phyloP scores from a whole-genome alignment of 2,888 invertebrate species.

The Plagodis pulveraria region DNA sequence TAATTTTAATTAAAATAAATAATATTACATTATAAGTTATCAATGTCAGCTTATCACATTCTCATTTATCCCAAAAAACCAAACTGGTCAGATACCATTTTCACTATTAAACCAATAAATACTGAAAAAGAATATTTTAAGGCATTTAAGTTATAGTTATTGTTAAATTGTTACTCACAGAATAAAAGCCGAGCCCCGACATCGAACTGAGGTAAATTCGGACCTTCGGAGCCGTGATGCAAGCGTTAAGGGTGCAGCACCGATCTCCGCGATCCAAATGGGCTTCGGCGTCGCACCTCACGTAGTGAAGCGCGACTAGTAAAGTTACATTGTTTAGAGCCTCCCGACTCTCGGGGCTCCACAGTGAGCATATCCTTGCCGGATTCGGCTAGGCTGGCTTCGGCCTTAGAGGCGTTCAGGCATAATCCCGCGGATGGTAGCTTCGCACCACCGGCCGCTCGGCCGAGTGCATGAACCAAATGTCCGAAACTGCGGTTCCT shows the following conservation, averaged over 20 bases:
- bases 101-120: no score
- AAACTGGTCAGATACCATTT: no score
- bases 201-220: constrained; percentile 64
- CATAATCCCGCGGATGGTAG: constrained; percentile 78
- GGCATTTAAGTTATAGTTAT: no score
- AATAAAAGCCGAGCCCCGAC: constrained; percentile 84
- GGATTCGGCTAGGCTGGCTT: constrained; percentile 42
- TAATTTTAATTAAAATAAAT: no score
- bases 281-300: constrained; percentile 65
- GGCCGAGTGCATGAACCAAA: constrained; percentile 84
- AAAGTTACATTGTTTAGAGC: constrained; percentile 75
- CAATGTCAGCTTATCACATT: no score
- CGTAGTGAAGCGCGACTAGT: constrained; percentile 55
- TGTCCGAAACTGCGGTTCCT: constrained; percentile 33
- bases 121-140: no score
- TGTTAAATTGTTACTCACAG: no score
- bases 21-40: no score
- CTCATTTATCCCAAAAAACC: no score
- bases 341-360: constrained; percentile 73
- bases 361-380: constrained; percentile 63
- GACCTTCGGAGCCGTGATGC: constrained; percentile 47
- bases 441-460: constrained; percentile 62
- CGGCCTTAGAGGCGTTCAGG: constrained; percentile 86
- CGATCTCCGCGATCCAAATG: constrained; percentile 60
- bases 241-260: constrained; percentile 51